Percentiles rank a stretch among this genome's conserved stretches.
Conservation (phyloP, 2,888 invertebrate genomes). For the Colletes collaris region DNA sequence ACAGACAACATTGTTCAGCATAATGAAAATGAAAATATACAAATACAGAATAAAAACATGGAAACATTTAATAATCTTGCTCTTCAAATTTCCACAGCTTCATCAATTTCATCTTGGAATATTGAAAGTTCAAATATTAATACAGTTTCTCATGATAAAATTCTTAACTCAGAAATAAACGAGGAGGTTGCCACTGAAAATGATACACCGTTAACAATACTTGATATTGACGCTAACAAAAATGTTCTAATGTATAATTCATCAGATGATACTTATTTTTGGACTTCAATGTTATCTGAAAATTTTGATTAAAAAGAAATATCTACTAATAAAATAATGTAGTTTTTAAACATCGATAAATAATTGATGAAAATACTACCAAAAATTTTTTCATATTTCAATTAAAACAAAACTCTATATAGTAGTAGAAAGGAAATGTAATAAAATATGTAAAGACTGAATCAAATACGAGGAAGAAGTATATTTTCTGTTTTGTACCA, state of each 20-base stretch:
- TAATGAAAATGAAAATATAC: not conserved
- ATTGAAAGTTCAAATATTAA: not conserved
- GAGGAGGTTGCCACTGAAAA: not conserved
- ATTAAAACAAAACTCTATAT: not conserved
- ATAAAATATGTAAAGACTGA: conserved; percentile 5
- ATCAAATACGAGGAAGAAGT: conserved; percentile 5
- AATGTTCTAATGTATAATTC: conserved; percentile 3
- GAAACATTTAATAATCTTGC: not conserved
- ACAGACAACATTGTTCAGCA: not conserved
- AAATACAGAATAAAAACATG: not conserved
- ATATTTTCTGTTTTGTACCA: not conserved
- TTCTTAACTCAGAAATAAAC: not conserved
- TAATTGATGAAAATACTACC: not conserved
- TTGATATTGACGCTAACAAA: not conserved
- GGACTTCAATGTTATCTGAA: conserved; percentile 5
- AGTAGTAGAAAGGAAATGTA: not conserved
- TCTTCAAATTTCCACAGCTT: not conserved
- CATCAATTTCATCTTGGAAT: conserved; percentile 7
- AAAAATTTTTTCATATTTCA: not conserved
- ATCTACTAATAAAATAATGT: not conserved
- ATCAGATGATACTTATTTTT: conserved; percentile 8
- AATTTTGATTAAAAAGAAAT: not conserved
- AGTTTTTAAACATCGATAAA: not conserved
- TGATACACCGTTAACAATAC: not conserved
- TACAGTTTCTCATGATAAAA: not conserved